A percentile compares a stretch with the other conserved stretches of the same genome.
Evolutionary conservation across 2,113 vertebrate genomes (phyloP).

Genomic region (Sturnus vulgaris): DNA sequence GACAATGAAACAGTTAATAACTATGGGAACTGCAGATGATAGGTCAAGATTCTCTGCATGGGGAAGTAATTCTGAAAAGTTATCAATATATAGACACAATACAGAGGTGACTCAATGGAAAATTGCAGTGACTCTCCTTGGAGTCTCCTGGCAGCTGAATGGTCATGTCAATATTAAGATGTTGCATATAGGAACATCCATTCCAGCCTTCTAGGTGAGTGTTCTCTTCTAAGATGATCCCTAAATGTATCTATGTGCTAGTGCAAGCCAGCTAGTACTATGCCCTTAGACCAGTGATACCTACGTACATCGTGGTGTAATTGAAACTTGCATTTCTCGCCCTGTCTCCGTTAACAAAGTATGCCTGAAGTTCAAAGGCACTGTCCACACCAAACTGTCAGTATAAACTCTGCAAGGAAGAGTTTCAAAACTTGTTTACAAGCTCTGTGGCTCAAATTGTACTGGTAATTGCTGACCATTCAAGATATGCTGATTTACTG

Average conservation of each 20-base stretch:
- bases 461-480: neutral
- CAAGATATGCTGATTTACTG: neutral
- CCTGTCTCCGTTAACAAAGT: neutral
- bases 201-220: neutral
- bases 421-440: neutral
- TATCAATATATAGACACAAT: neutral
- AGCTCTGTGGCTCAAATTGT: neutral
- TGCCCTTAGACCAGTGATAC: neutral
- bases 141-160: neutral
- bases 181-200: neutral
- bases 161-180: neutral
- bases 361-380: neutral
- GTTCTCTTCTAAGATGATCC: neutral
- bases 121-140: neutral
- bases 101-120: neutral
- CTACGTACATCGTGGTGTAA: neutral
- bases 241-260: neutral
- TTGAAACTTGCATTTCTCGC: neutral
- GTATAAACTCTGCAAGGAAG: neutral
- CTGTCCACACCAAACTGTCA: neutral
- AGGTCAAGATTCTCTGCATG: neutral
- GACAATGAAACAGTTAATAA: neutral
- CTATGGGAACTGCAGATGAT: neutral
- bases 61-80: neutral
- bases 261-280: neutral